Conservation (phyloP, 2,797 vertebrate species). For the Apogon talboti region DNA sequence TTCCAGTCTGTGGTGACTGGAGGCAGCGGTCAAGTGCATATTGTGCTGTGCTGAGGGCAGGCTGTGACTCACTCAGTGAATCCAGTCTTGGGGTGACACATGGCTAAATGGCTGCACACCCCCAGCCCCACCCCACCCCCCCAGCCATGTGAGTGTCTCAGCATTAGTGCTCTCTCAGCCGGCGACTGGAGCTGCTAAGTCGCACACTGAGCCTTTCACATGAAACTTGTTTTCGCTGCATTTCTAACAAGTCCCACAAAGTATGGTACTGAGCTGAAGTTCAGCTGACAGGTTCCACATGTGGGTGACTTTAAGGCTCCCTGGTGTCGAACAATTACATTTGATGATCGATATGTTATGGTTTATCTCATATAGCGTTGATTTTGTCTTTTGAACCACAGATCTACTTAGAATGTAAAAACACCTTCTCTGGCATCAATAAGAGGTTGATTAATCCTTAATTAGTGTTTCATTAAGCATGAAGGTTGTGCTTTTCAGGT, state of each 20-base stretch:
- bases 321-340: too few relatives aligned
- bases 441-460: too few relatives aligned
- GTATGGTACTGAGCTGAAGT: constrained; percentile 30
- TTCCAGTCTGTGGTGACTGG: constrained; percentile 52
- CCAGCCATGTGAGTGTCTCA: constrained; percentile 65
- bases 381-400: too few relatives aligned
- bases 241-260: constrained; percentile 23
- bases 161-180: constrained; percentile 47
- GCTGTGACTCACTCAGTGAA: constrained; percentile 62
- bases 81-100: constrained; percentile 73
- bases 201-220: constrained; percentile 56
- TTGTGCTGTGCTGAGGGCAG: constrained; percentile 59
- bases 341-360: too few relatives aligned
- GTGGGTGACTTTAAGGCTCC: not conserved
- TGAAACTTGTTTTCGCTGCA: constrained; percentile 50
- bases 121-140: too few relatives aligned
- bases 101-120: constrained; percentile 68
- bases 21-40: constrained; percentile 54
- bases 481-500: too few relatives aligned
- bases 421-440: too few relatives aligned
- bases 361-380: too few relatives aligned
- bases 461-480: too few relatives aligned
- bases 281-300: not conserved
- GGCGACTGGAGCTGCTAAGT: constrained; percentile 42
- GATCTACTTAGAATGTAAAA: too few relatives aligned